Conservation (phyloP, 2,797 vertebrate genomes). For the Todus mexicanus region DNA sequence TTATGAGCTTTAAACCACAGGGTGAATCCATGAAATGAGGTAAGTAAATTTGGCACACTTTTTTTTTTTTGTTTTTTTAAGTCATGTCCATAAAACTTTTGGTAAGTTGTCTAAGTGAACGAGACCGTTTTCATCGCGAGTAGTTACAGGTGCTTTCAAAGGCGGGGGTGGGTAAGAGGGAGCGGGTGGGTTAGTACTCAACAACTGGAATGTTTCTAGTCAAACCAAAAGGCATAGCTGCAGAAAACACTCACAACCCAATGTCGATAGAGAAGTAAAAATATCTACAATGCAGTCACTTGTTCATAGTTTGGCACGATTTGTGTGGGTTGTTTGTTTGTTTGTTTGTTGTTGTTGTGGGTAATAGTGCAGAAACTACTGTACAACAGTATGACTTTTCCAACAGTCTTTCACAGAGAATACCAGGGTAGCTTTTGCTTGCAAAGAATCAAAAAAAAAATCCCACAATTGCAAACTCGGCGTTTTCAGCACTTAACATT, state of each 20-base stretch:
- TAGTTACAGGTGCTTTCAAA: constrained; percentile 92
- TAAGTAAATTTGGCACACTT: constrained; percentile 97
- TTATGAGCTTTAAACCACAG: constrained; percentile 85
- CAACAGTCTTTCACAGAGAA: constrained; percentile 80
- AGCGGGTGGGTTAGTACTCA: constrained; percentile 84
- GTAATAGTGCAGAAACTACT: constrained; percentile 97
- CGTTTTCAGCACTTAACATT: constrained; percentile 88
- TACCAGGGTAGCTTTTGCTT: constrained; percentile 77
- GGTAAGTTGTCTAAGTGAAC: constrained; percentile 85
- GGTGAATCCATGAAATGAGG: constrained; percentile 88
- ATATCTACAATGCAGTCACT: constrained; percentile 93
- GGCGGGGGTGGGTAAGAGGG: constrained; percentile 55
- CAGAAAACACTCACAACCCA: constrained; percentile 88
- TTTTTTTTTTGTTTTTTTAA: no score
- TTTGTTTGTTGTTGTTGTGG: constrained; percentile 74
- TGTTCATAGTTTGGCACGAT: constrained; percentile 98
- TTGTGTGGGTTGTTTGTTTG: constrained; percentile 61
- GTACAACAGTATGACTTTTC: constrained; percentile 91
- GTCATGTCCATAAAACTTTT: constrained; percentile 90
- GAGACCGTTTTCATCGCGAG: constrained; percentile 83
- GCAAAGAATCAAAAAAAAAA: constrained; percentile 75
- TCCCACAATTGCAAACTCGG: constrained; percentile 76
- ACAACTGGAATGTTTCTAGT: constrained; percentile 89
- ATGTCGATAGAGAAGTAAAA: constrained; percentile 92
- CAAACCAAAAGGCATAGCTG: constrained; percentile 83